Evolutionary conservation across 2,888 invertebrate genomes (phyloP).

Genomic region (Minunthozetes semirufus): DNA sequence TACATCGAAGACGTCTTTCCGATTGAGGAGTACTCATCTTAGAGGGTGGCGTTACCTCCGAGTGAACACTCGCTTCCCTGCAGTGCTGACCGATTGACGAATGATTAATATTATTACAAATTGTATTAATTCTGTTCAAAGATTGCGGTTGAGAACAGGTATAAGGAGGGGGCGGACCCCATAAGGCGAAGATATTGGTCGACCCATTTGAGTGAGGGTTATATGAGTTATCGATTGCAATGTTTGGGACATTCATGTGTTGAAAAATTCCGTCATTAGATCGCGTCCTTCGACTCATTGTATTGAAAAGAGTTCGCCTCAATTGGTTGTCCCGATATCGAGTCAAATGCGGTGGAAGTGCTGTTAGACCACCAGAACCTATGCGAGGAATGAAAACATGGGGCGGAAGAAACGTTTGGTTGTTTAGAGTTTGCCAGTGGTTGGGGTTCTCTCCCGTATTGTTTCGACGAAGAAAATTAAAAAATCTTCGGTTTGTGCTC

Average conservation of each 20-base stretch:
- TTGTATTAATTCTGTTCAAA: constrained; percentile 18
- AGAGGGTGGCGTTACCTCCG: constrained; percentile 37
- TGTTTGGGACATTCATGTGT: constrained; percentile 39
- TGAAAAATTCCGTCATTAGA: constrained; percentile 42
- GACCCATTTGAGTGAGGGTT: not conserved
- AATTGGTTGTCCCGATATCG: constrained; percentile 6
- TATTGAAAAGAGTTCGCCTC: not conserved
- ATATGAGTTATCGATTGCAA: not conserved
- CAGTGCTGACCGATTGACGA: not conserved
- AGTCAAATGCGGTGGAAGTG: not conserved
- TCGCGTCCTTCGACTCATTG: constrained; percentile 37
- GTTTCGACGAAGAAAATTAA: not conserved
- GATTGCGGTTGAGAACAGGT: constrained; percentile 42
- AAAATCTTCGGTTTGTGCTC: constrained; percentile 1
- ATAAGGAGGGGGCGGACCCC: constrained; percentile 85
- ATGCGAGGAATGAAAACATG: constrained; percentile 26
- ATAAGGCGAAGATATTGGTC: constrained; percentile 50
- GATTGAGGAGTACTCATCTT: constrained; percentile 42
- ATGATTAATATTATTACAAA: constrained; percentile 17
- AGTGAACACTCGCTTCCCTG: constrained; percentile 20
- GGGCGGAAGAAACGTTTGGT: not conserved
- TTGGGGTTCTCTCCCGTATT: not conserved
- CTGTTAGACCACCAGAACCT: not conserved
- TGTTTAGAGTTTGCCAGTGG: not conserved
- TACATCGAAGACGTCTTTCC: constrained; percentile 40